Percentiles rank a stretch among this genome's conserved stretches.
Conservation (phyloP, 1,140 invertebrate genomes). For the Rhizoglyphus robini region DNA sequence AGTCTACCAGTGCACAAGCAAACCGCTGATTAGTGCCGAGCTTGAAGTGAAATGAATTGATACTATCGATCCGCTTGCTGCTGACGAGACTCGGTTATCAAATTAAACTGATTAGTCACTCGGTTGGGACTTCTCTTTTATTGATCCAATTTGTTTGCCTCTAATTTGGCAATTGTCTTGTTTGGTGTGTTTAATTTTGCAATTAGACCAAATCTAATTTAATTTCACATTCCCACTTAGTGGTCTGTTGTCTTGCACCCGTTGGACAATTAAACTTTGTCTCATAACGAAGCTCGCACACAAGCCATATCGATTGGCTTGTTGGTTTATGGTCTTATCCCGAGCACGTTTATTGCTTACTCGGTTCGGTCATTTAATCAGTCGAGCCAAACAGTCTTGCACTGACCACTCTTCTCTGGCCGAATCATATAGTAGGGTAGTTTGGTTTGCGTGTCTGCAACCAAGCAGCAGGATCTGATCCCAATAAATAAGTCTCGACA, state of each 20-base stretch:
- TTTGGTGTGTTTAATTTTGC: slow-evolving; percentile 2
- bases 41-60: neutral
- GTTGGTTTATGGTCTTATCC: neutral
- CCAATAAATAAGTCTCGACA: too few species aligned
- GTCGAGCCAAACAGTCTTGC: too few species aligned
- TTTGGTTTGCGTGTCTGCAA: too few species aligned
- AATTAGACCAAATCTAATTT: slow-evolving; percentile 11
- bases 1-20: too few species aligned
- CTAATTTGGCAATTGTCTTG: neutral
- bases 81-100: neutral
- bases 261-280: slow-evolving; percentile 10
- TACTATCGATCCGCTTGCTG: neutral
- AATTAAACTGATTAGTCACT: slow-evolving; percentile 11
- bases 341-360: too few species aligned
- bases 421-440: too few species aligned
- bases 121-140: neutral
- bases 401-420: too few species aligned
- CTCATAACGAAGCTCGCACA: neutral
- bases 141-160: slow-evolving; percentile 8
- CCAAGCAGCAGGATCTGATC: too few species aligned
- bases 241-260: neutral
- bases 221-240: neutral
- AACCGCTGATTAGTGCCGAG: neutral
- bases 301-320: neutral
- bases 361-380: too few species aligned